phyloP scores from a whole-genome alignment of 1,140 invertebrate genomes.

The Thaumatotibia leucotreta region DNA sequence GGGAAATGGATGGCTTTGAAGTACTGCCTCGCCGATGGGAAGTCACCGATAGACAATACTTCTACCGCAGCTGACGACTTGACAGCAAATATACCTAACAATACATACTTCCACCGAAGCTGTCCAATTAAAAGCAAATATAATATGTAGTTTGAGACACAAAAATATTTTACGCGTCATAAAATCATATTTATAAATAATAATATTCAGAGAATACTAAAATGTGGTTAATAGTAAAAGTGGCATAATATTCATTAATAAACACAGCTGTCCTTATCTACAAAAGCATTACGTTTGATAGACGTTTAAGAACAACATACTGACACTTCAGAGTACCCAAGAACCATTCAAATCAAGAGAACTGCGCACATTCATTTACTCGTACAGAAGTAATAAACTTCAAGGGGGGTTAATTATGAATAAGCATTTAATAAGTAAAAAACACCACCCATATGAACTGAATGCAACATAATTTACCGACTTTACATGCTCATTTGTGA shows the following conservation, averaged over 20 bases:
- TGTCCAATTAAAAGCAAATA: too few relatives aligned
- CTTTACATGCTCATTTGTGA: slow-evolving; percentile 76
- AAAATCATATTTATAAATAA: too few relatives aligned
- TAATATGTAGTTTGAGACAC: too few relatives aligned
- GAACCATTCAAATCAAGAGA: slow-evolving; percentile 48
- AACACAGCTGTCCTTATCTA: background rate
- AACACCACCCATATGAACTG: slow-evolving; percentile 66
- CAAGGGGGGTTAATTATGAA: slow-evolving; percentile 74
- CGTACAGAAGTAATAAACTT: slow-evolving; percentile 72
- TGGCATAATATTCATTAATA: background rate
- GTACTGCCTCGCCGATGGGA: slow-evolving; percentile 9
- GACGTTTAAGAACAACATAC: slow-evolving; percentile 32
- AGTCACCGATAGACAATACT: too few relatives aligned
- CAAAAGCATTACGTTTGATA: slow-evolving; percentile 32
- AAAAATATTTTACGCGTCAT: too few relatives aligned
- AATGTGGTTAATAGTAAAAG: too few relatives aligned
- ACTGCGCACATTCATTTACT: slow-evolving; percentile 55
- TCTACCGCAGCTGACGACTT: too few relatives aligned
- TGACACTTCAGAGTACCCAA: slow-evolving; percentile 19
- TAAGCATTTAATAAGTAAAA: slow-evolving; percentile 70
- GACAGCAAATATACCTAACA: too few relatives aligned
- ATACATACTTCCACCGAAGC: too few relatives aligned
- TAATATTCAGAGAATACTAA: too few relatives aligned
- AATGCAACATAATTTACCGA: slow-evolving; percentile 74
- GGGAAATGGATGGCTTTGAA: slow-evolving; percentile 39